Conservation (phyloP, 2,797 vertebrate genomes). For the Pangasius sanitwongsei region DNA sequence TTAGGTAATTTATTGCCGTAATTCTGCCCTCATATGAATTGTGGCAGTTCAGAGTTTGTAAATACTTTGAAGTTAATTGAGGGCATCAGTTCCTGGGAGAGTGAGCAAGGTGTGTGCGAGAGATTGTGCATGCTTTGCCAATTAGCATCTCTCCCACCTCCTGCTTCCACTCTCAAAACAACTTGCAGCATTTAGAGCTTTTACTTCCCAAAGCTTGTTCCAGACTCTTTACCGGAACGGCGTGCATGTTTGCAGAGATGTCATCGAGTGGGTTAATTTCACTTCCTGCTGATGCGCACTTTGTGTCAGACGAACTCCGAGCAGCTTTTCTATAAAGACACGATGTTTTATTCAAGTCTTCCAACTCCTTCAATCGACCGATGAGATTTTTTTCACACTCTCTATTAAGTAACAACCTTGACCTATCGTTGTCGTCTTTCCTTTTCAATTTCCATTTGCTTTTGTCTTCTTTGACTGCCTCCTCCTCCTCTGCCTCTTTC, state of each 20-base stretch:
- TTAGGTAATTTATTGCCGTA: conserved; percentile 64
- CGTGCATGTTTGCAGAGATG: conserved; percentile 9
- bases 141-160: conserved; percentile 56
- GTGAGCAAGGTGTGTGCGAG: conserved; percentile 45
- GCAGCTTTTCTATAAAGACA: conserved; percentile 11
- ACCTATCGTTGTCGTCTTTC: conserved; percentile 34
- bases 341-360: conserved; percentile 34
- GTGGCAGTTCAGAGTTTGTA: conserved; percentile 60
- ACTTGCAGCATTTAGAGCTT: conserved; percentile 43
- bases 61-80: conserved; percentile 65
- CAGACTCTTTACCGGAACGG: conserved; percentile 12
- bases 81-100: conserved; percentile 60
- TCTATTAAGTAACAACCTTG: conserved; percentile 42
- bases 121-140: conserved; percentile 49
- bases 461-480: conserved; percentile 46
- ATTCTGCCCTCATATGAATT: conserved; percentile 58
- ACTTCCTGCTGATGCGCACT: conserved; percentile 11
- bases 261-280: conserved; percentile 39
- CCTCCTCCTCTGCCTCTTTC: conserved; percentile 34
- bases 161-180: conserved; percentile 51
- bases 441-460: conserved; percentile 50
- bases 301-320: neutral
- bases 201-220: conserved; percentile 16
- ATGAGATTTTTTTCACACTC: conserved; percentile 13
- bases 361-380: conserved; percentile 23